Percentiles rank a stretch among this genome's conserved stretches.
Conservation (phyloP, 2,113 vertebrate species). For the Rhynchomys soricoides region DNA sequence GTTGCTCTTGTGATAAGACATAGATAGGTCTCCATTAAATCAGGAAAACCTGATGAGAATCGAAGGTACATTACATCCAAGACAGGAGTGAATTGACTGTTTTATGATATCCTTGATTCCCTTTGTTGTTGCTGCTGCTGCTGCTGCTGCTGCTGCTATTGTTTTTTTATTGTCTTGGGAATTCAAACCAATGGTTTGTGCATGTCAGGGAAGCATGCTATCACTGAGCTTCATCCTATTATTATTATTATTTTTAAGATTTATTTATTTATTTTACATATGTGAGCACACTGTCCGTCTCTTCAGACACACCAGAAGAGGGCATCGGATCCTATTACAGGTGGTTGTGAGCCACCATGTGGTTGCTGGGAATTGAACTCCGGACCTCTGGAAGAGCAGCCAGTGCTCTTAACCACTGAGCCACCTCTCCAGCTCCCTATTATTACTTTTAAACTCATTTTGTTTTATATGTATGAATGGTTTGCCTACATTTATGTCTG, state of each 20-base stretch:
- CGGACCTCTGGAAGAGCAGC: too few species aligned
- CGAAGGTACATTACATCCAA: conserved; percentile 7
- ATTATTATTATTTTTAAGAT: too few species aligned
- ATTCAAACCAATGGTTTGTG: not conserved
- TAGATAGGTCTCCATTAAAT: not conserved
- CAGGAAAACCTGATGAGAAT: not conserved
- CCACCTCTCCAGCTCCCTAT: not conserved
- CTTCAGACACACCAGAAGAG: too few species aligned
- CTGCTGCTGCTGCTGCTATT: too few species aligned
- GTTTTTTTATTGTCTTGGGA: not conserved
- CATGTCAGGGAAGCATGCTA: not conserved
- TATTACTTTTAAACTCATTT: not conserved
- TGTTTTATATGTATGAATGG: not conserved
- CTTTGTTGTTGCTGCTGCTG: not conserved
- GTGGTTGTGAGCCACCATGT: too few species aligned
- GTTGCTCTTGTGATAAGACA: not conserved
- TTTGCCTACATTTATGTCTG: not conserved
- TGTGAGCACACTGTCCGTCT: too few species aligned
- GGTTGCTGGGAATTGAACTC: too few species aligned
- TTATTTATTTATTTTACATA: too few species aligned
- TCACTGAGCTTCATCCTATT: not conserved
- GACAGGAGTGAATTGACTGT: not conserved
- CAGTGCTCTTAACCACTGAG: too few species aligned
- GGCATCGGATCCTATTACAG: too few species aligned
- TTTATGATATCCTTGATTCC: not conserved